Base-by-base conservation (phyloP, 2,113 vertebrate species). In the Mellivora capensis region DNA sequence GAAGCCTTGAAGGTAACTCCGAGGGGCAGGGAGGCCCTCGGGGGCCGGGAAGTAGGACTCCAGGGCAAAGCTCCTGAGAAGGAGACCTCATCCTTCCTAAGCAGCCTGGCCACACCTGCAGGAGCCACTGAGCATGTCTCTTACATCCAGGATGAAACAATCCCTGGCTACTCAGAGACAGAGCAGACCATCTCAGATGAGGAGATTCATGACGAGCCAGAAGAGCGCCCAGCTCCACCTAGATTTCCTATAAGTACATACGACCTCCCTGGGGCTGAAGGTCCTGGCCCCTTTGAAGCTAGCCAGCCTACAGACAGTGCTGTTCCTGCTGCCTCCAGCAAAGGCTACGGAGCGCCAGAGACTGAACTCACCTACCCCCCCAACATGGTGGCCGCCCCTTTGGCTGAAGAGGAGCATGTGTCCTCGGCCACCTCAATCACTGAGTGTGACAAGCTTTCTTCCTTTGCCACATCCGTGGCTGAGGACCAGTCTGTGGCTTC, bases 161-260 rank as follows among this genome's bases (percentile, higher is more conserved):
- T 99, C 87, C 99, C 99, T 0, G 99, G 99, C 72, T 99, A 99
- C 98, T 99, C 99, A 1, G 99, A 99, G 98, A 99, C 99, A 0
- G 99, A 99, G 92, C 99, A 99, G 98, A 99, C 99, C 18, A 99
- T 99, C 97, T 99, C 99, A 47, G 99, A 99, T 91, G 99, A 99
- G 96, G 99, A 99, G 98, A 99, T 99, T 93, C 99, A 99, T 0
- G 99, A 99, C 17, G 99, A 99, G 52, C 98, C 99, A 0, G 99
- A 99, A 91, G 99, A 99, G 72, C 99, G 99, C 91, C 99, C 99
- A 72, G 99, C 99, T 84, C 99, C 99, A 81, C 98, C 99, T 80
- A 99, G 99, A 90, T 99, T 99, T 25, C 99, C 99, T 82, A 98
- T 99, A 77, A 98, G 98, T 86, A 97, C 99, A 1, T 99, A 99